Conservation (phyloP, 2,888 invertebrate genomes). For the Caprella mutica region DNA sequence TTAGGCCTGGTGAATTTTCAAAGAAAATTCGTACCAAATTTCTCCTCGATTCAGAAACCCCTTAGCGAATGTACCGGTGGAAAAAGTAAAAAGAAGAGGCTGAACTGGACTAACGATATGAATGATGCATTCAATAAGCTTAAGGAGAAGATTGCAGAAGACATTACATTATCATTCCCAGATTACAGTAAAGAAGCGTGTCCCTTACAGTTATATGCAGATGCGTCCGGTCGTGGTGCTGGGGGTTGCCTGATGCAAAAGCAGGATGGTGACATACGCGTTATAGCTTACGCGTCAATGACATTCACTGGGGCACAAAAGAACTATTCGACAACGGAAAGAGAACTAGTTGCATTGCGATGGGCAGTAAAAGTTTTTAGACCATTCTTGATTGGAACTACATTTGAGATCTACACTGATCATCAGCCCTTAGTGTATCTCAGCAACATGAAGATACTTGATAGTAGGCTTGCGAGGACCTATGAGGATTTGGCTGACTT, state of each 20-base stretch:
- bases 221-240: background rate
- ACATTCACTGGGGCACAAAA: background rate
- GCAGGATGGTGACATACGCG: background rate
- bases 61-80: background rate
- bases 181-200: background rate
- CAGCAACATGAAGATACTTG: background rate
- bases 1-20: background rate
- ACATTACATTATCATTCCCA: background rate
- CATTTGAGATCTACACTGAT: background rate
- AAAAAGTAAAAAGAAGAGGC: background rate
- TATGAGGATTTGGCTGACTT: constrained; percentile 1
- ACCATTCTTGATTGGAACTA: background rate
- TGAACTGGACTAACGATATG: background rate
- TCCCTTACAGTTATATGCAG: background rate
- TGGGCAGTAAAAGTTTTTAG: background rate
- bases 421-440: background rate
- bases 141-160: background rate
- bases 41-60: background rate
- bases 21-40: background rate
- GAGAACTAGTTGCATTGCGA: background rate
- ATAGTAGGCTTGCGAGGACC: background rate
- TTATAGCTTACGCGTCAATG: background rate
- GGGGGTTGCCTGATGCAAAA: background rate
- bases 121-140: background rate
- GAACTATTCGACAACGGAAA: background rate